Conservation (phyloP, 1,140 invertebrate species). For the Bombyx mandarina region DNA sequence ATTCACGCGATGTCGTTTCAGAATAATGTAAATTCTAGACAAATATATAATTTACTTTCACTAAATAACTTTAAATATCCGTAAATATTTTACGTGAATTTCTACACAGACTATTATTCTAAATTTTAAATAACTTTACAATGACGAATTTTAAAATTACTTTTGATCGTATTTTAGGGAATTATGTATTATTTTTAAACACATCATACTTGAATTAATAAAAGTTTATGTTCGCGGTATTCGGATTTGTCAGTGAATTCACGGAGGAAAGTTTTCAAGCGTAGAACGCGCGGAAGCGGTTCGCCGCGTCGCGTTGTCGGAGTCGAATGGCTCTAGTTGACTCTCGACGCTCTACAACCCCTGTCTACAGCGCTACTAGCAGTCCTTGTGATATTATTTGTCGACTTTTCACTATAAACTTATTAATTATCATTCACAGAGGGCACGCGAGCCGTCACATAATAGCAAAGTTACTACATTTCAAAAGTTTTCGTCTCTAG, state of each 20-base stretch:
- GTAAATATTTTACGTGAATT: no score
- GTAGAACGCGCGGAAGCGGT: conserved; percentile 23
- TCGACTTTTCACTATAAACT: conserved; percentile 11
- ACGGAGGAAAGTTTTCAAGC: conserved; percentile 36
- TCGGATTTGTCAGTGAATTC: background rate
- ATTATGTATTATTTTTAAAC: no score
- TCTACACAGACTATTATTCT: no score
- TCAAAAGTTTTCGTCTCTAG: no score
- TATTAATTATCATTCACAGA: conserved; percentile 14
- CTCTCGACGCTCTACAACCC: conserved; percentile 22
- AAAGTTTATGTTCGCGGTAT: background rate
- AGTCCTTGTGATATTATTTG: conserved; percentile 16
- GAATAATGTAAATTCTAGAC: no score
- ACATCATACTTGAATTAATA: no score
- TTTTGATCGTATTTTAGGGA: no score
- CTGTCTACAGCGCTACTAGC: background rate
- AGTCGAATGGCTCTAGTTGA: conserved; percentile 29
- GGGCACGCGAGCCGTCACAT: conserved; percentile 5
- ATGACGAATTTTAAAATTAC: no score
- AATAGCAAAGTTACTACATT: background rate
- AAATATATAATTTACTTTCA: no score
- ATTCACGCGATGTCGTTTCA: no score
- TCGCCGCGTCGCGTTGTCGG: conserved; percentile 28
- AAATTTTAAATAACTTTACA: no score
- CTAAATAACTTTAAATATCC: no score